Evolutionary conservation across 2,113 vertebrate genomes (phyloP), one percentile per base, ranked within the genome.

Genomic region (Leptobrachium ailaonicum): DNA sequence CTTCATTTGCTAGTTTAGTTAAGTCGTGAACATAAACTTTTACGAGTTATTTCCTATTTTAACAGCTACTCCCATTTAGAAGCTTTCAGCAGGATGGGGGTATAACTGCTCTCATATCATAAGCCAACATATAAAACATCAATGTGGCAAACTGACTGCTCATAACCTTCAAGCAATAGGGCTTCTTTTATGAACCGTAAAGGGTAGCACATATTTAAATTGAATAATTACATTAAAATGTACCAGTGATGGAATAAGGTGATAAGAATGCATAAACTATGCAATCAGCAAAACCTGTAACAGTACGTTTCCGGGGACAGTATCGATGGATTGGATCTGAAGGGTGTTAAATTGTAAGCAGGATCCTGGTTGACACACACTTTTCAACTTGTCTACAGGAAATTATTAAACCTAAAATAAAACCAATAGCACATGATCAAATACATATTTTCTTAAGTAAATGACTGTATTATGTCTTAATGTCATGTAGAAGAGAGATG

Each of bases 41-140:
- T 69, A 79, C 14, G 77, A 79, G 69, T 80, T 76, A 76, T 67
- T 76, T 80, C 78, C 78, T 73, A 67, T 80, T 67, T 80, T 53
- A 73, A 73, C 47, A 58, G 71, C 78, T 68, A 80, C 73, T 80
- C 71, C 78, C 14, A 47, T 60, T 80, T 73, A 80, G 71, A 70
- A 44, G 71, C 63, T 73, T 66, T 44, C 41, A 54, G 42, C 32
- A 5, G 47, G 47, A 66, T 11, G 70, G 62, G 64, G 66, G 66
- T 32, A 40, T 67, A 71, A 58, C 78, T 45, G 78, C 71, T 58
- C 40, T 80, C 43, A 73, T 80, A 73, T 73, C 41, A 41, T 66
- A 67, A 79, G 70, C 77, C 70, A 67, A 73, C 62, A 73, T 54
- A 66, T 73, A 73, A 66, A 80, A 67, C 71, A 45, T 62, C 56